Conservation (phyloP, 2,113 vertebrate species). For the Myanophis thanlyinensis region DNA sequence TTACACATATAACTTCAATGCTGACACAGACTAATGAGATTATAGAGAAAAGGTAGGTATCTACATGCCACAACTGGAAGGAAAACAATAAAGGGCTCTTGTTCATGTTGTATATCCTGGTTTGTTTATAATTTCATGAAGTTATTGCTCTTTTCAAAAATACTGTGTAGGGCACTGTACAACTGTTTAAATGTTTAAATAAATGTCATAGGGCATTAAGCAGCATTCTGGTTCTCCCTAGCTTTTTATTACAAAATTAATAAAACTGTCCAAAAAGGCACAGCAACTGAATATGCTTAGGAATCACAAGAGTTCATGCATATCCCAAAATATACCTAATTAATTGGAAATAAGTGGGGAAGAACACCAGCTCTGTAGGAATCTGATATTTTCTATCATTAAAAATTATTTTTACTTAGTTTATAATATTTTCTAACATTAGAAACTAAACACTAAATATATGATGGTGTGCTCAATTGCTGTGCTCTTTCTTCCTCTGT, state of each 20-base stretch:
- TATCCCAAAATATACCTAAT: neutral
- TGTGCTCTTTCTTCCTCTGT: neutral
- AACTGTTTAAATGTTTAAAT: neutral
- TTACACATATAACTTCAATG: neutral
- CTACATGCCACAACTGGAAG: neutral
- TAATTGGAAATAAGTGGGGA: neutral
- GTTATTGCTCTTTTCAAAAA: neutral
- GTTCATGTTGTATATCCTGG: neutral
- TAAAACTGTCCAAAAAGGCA: neutral
- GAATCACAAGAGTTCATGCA: neutral
- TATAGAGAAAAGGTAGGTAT: neutral
- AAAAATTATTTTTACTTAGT: neutral
- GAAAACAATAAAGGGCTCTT: neutral
- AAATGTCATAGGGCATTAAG: neutral
- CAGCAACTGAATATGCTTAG: neutral
- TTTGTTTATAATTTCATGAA: neutral
- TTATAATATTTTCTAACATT: neutral
- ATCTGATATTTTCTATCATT: neutral
- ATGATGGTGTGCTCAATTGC: neutral
- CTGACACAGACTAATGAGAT: neutral
- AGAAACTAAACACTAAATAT: neutral
- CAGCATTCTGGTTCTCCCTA: neutral
- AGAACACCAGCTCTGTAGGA: neutral
- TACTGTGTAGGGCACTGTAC: neutral
- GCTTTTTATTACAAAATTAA: neutral